A percentile compares a stretch with the other conserved stretches of the same genome.
phyloP scores from a whole-genome alignment of 2,797 vertebrate genomes.

The Pipistrellus pygmaeus region DNA sequence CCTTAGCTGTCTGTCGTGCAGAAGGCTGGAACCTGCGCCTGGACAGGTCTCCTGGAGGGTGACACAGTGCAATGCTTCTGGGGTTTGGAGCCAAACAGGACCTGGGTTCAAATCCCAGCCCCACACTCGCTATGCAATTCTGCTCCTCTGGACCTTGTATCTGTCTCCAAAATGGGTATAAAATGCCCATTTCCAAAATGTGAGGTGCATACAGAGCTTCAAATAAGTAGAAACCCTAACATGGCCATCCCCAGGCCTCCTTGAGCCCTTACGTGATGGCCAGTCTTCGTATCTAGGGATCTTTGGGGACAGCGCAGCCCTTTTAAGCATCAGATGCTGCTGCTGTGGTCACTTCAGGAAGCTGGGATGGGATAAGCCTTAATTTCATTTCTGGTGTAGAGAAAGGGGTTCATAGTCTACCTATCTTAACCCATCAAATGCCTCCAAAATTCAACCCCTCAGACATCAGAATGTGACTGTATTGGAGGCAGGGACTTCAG shows the following conservation, averaged over 20 bases:
- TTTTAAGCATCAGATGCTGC: not conserved
- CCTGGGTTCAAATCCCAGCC: not conserved
- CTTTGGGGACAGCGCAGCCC: not conserved
- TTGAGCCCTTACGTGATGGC: not conserved
- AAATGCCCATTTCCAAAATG: not conserved
- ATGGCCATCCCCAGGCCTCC: not conserved
- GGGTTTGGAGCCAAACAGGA: not conserved
- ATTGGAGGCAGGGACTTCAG: not conserved
- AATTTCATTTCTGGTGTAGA: not conserved
- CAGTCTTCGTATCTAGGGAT: not conserved
- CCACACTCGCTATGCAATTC: accelerated
- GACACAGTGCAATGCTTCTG: not conserved
- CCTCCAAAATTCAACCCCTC: not conserved
- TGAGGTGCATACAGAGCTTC: not conserved
- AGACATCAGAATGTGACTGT: not conserved
- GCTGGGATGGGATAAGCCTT: not conserved
- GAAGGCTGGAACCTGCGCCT: not conserved
- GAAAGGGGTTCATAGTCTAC: not conserved
- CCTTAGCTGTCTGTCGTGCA: too few relatives aligned
- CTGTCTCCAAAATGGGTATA: not conserved
- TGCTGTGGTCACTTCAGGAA: not conserved
- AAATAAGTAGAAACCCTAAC: not conserved
- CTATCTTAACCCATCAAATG: not conserved
- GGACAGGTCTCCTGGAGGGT: not conserved
- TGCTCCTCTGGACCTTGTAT: not conserved